Evolutionary conservation across 2,888 invertebrate genomes (phyloP).

Genomic region (Clepsis dumicolana): DNA sequence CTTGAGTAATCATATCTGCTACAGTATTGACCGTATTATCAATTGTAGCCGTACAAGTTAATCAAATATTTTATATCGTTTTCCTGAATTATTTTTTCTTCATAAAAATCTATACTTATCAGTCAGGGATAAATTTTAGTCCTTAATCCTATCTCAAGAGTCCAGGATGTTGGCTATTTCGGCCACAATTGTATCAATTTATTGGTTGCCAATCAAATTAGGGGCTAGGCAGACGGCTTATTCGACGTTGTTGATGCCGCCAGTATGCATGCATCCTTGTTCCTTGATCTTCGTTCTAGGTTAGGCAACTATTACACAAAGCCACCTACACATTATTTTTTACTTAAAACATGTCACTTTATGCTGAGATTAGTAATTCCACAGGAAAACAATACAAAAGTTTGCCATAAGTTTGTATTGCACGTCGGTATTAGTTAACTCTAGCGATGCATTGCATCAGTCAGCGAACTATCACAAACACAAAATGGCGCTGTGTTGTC

Average conservation of each 20-base stretch:
- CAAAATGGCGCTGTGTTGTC: slow-evolving; percentile 81
- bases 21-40: too few species aligned
- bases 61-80: too few species aligned
- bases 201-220: slow-evolving; percentile 38
- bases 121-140: too few species aligned
- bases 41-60: too few species aligned
- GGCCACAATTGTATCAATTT: slow-evolving; percentile 44
- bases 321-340: background rate
- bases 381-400: slow-evolving; percentile 28
- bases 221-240: background rate
- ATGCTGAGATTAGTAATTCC: background rate
- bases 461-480: slow-evolving; percentile 77
- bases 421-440: slow-evolving; percentile 55
- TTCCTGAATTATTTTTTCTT: too few species aligned
- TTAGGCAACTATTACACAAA: slow-evolving; percentile 20
- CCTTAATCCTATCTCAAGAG: slow-evolving; percentile 8
- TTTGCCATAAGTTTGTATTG: background rate
- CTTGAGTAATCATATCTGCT: slow-evolving; percentile 45
- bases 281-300: slow-evolving; percentile 16
- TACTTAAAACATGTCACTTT: slow-evolving; percentile 17
- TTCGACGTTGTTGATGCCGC: background rate
- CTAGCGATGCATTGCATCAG: slow-evolving; percentile 72
- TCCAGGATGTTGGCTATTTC: slow-evolving; percentile 35
- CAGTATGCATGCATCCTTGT: slow-evolving; percentile 6
- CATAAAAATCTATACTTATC: too few species aligned